Evolutionary conservation across 2,888 invertebrate genomes (phyloP), one percentile per base, ranked within the genome.

Genomic region (Ectemnius continuus): DNA sequence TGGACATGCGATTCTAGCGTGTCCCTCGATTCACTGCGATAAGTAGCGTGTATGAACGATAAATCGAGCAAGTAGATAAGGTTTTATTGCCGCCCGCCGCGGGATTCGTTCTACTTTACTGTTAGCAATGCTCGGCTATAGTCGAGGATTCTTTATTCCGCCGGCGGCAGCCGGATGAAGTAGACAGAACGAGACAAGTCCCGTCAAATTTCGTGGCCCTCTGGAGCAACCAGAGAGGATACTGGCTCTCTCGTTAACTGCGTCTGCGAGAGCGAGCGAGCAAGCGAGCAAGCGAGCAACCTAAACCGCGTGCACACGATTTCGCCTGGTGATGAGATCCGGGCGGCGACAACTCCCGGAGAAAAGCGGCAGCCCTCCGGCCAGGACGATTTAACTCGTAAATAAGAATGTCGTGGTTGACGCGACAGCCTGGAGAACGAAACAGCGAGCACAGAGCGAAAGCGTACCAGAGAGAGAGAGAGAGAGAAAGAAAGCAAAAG

Each of bases 301-400:
- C 4, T 6, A 52, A 52, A 52, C 52, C 52, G 52, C 52, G 52
- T 14, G 16, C 16, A 52, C 52, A 52, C 52, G 52, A 52, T 52
- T 14, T 52, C 36, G 16, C 52, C 52, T 1, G 52, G 5, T 52
- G 52, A 52, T 52, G 16, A 52, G 52, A 52, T 52, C 36, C 36
- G 36, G 36, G 36, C 36, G 36, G 52, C 52, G 52, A 52, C 5
- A 16, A 36, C n/a, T 52, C 52, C 52, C 5, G 4, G 52, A 16
- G 16, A 52, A 52, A 52, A 16, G 52, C 14, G 16, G 52, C n/a
- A 52, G 16, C 16, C 52, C 16, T 16, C 52, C 16, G 16, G 14
- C 52, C 52, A 13, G 16, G 6, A 8, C 36, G 36, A 36, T 36
- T 36, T 36, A 36, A 36, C 36, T 36, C 36, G 52, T 52, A 52